phyloP scores from a whole-genome alignment of 2,797 vertebrate species.

The Eulemur coronatus region DNA sequence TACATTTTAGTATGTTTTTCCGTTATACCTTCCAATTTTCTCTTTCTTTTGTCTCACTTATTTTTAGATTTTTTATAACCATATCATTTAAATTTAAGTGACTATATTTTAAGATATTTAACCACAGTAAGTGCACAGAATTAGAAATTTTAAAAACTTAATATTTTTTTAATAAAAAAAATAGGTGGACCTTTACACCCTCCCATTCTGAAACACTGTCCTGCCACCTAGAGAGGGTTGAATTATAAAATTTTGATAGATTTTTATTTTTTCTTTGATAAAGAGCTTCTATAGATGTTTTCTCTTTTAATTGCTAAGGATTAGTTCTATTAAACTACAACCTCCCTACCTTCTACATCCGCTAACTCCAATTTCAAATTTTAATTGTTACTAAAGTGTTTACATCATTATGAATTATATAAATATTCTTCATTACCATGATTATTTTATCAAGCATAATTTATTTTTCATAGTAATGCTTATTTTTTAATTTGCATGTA shows the following conservation, averaged over 20 bases:
- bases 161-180: not conserved
- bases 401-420: not conserved
- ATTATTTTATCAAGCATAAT: not conserved
- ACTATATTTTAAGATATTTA: not conserved
- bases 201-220: not conserved
- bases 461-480: not conserved
- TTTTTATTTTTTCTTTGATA: not conserved
- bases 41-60: not conserved
- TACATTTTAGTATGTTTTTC: not conserved
- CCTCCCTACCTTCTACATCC: not conserved
- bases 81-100: not conserved
- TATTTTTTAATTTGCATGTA: not conserved
- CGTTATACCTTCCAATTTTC: not conserved
- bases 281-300: not conserved
- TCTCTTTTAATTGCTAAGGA: not conserved
- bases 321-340: not conserved
- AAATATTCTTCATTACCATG: not conserved
- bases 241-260: not conserved
- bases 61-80: not conserved
- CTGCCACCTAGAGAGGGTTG: not conserved
- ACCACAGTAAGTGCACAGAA: not conserved
- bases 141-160: not conserved
- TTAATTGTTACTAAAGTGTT: not conserved
- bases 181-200: rapidly evolving
- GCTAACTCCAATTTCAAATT: not conserved